A percentile compares a stretch with the other conserved stretches of the same genome.
These are phyloP conservation scores for Cephus spinipes DNA, from an alignment of 2,888 invertebrate genomes.

Conservation along the genomic window DNA sequence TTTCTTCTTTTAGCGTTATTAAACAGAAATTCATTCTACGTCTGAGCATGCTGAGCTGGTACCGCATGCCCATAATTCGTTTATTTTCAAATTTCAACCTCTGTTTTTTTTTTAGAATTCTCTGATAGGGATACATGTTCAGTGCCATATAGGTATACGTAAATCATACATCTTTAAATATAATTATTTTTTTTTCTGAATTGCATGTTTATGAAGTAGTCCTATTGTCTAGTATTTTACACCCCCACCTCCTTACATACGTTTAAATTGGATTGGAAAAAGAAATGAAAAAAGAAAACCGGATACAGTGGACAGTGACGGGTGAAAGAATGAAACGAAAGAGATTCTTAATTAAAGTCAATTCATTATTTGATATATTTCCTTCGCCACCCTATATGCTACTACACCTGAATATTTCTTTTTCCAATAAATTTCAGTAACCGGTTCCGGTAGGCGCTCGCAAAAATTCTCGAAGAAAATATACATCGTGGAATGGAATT, in stretches of 20 bases:
- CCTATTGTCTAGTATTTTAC: neutral
- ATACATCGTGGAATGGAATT: slow-evolving; percentile 21
- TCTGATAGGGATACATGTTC: neutral
- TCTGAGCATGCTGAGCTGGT: neutral
- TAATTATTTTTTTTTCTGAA: neutral
- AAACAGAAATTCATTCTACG: neutral
- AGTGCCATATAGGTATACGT: neutral
- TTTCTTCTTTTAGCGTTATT: neutral
- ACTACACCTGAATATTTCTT: neutral
- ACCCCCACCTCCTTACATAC: neutral
- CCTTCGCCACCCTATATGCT: neutral
- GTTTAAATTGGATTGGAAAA: neutral
- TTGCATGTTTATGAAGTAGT: neutral
- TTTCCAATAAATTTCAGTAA: neutral
- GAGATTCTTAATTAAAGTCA: neutral
- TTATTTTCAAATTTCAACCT: neutral
- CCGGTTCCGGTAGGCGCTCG: neutral
- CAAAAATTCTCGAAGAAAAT: slow-evolving; percentile 3
- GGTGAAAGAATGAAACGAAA: neutral
- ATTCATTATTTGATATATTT: neutral
- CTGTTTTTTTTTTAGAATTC: neutral
- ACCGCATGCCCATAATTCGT: neutral
- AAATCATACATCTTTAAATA: neutral
- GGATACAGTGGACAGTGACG: neutral
- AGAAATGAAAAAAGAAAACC: neutral